Evolutionary conservation across 92 coral and sea anemone genomes (phyloP), one percentile per base, ranked within the genome.

Genomic region (Blastomussa wellsi): DNA sequence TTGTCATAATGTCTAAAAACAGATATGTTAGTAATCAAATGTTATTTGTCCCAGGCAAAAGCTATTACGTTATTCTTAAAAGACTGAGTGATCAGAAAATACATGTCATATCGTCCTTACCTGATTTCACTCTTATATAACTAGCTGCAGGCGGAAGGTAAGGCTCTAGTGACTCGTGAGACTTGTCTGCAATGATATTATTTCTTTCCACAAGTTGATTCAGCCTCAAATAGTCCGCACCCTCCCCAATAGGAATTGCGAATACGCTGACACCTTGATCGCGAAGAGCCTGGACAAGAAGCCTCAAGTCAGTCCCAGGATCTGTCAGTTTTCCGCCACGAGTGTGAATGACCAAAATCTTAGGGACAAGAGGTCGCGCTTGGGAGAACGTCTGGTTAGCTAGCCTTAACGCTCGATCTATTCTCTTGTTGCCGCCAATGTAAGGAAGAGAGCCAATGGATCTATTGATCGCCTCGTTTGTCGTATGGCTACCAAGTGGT

Each of bases 341-440:
- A 1, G 96, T 85, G 19, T 91, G 75, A 62, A 93, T 74, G 41
- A 95, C 79, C 29, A 93, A 84, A 33, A 94, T 88, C 82, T 92
- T 94, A 37, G 92, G 95, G 2, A 90, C 98, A 74, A 86, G 20
- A 9, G 91, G 86, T 75, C 92, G 80, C 10, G 91, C 87, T 79
- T 82, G 48, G 38, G 77, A 88, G 81, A 95, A 93, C 13, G 93
- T 88, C 74, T 90, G 87, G 52, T 82, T 78, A n/a, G 98, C 98
- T 31, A 92, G 38, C 65, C 51, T 77, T 37, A 95, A 52, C 44
- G 98, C 98, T 38, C 79, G 79, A 12, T 94, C 93, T 13, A 91
- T 78, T 80, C 89, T 70, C 85, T 88, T 82, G 12, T 60, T 76
- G 7, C 94, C 97, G 2, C 94, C 97, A 28, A 85, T 65, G 76